Percentiles rank a stretch among this genome's conserved stretches.
Conservation (phyloP, 2,888 invertebrate species). For the Drosophila phalerata region DNA sequence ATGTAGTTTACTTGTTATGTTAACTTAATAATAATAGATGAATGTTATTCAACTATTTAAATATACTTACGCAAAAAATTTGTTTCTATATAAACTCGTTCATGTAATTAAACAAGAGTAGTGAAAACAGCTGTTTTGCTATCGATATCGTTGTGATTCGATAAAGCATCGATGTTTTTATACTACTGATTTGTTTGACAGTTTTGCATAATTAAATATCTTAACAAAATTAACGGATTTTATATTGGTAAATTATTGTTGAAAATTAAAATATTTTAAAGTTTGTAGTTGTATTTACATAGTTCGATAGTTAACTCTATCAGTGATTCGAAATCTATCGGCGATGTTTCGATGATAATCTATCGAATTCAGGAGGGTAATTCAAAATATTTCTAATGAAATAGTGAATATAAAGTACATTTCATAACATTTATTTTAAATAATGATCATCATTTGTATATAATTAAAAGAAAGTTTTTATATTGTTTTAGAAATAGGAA, state of each 20-base stretch:
- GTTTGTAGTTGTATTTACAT: background rate
- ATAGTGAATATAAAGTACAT: background rate
- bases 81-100: conserved; percentile 14
- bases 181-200: background rate
- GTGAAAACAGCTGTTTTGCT: conserved; percentile 2
- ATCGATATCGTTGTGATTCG: background rate
- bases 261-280: too few species aligned
- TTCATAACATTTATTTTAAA: background rate
- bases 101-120: conserved; percentile 8
- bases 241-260: too few species aligned
- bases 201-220: too few species aligned
- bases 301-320: background rate
- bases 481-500: conserved; percentile 5
- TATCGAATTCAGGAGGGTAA: background rate
- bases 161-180: background rate
- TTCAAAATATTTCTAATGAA: background rate
- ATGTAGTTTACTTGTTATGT: background rate
- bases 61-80: conserved; percentile 21
- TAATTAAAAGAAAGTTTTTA: background rate
- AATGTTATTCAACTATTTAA: conserved; percentile 3
- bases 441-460: conserved; percentile 3
- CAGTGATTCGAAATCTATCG: background rate
- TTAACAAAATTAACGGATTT: too few species aligned
- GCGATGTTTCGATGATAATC: background rate
- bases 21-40: background rate